phyloP scores from a whole-genome alignment of 23 tunicate genomes.

The Phallusia fumigata region DNA sequence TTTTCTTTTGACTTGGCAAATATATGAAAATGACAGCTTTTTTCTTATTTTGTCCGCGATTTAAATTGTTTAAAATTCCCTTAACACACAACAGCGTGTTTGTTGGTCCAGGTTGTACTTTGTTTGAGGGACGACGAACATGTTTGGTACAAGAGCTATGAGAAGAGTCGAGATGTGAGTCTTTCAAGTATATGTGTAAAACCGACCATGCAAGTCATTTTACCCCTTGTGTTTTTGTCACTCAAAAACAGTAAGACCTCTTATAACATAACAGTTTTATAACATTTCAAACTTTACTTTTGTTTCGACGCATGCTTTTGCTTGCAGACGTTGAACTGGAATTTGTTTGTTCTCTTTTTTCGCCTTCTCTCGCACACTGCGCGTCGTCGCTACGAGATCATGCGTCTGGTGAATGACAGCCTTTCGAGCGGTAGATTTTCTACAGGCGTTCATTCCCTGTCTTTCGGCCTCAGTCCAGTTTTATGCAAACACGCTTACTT shows the following conservation, averaged over 20 bases:
- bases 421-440: constrained; percentile 13
- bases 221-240: no score
- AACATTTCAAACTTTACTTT: no score
- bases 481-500: constrained; percentile 23
- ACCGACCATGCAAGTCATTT: no score
- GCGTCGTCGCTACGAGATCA: constrained; percentile 17
- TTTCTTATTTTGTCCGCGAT: no score
- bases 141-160: constrained; percentile 24
- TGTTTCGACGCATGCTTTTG: no score
- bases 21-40: no score
- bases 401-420: constrained; percentile 14
- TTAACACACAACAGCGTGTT: no score
- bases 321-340: constrained; percentile 19
- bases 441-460: not conserved
- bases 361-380: constrained; percentile 15
- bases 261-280: no score
- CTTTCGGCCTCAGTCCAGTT: constrained; percentile 5
- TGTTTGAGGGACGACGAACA: constrained; percentile 16
- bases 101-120: constrained; percentile 1
- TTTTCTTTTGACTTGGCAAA: no score
- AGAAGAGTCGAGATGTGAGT: constrained; percentile 6
- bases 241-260: no score
- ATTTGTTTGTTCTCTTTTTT: not conserved
- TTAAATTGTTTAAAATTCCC: no score
- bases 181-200: no score